A percentile compares a stretch with the other conserved stretches of the same genome.
These are phyloP conservation scores for Drosophila kanekoi DNA, from an alignment of 2,888 invertebrate genomes.

Conservation along the genomic window DNA sequence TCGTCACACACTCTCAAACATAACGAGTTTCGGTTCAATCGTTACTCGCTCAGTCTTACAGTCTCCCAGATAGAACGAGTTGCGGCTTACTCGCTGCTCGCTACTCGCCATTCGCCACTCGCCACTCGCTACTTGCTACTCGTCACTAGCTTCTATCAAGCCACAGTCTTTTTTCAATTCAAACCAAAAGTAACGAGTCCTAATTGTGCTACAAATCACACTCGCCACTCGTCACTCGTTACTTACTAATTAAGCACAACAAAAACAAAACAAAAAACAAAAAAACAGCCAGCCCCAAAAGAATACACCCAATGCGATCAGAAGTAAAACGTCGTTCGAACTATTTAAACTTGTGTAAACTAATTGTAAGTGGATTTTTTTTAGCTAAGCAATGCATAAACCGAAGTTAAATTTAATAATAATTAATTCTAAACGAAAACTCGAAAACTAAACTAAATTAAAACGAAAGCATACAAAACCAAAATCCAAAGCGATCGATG, in stretches of 20 bases:
- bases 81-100: neutral
- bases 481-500: slow-evolving; percentile 36
- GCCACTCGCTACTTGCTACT: neutral
- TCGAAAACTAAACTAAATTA: slow-evolving; percentile 42
- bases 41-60: neutral
- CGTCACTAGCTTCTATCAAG: neutral
- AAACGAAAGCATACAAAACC: slow-evolving; percentile 43
- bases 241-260: neutral
- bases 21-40: neutral
- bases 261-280: too few relatives aligned
- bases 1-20: neutral
- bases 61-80: neutral
- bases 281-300: too few relatives aligned
- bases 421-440: slow-evolving; percentile 62
- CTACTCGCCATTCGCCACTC: neutral
- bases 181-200: neutral
- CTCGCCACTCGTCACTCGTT: slow-evolving; percentile 1
- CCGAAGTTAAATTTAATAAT: slow-evolving; percentile 68
- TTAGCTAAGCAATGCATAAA: slow-evolving; percentile 77
- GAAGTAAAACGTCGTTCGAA: slow-evolving; percentile 44
- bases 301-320: too few relatives aligned
- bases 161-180: neutral
- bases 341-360: slow-evolving; percentile 73
- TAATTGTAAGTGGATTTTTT: slow-evolving; percentile 75
- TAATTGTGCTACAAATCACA: neutral